Conservation (phyloP, 2,797 vertebrate species). For the Acanthurus leucopareius region DNA sequence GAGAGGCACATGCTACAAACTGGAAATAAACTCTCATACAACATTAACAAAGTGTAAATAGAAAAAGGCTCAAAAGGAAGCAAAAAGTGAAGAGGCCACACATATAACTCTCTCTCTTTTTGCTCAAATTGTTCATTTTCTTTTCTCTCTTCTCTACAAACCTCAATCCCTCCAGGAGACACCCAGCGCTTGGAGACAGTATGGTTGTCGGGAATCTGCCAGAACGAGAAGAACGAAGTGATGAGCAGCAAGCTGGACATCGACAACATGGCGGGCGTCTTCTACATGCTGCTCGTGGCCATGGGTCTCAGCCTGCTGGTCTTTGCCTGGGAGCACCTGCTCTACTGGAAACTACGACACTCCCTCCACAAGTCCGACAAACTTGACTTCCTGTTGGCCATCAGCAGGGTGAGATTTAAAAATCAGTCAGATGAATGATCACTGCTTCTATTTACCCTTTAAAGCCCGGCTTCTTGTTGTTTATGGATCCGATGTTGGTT, state of each 20-base stretch:
- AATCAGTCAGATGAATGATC: not conserved
- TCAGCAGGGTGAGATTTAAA: constrained; percentile 92
- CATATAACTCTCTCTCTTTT: not conserved
- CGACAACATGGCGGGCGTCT: constrained; percentile 99
- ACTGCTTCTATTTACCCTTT: not conserved
- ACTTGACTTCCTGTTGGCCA: constrained; percentile 93
- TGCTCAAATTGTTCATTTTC: not conserved
- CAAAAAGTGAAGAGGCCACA: not conserved
- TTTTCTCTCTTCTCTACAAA: not conserved
- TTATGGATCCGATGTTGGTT: constrained; percentile 9
- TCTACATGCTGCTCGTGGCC: constrained; percentile 99
- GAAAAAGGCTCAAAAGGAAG: constrained; percentile 1
- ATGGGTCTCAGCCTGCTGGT: constrained; percentile 98
- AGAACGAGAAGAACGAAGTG: constrained; percentile 99
- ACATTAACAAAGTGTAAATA: not conserved
- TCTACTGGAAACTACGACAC: constrained; percentile 97
- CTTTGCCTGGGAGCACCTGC: constrained; percentile 97
- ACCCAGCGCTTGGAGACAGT: constrained; percentile 97
- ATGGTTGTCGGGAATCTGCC: constrained; percentile 98
- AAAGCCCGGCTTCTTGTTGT: constrained; percentile 16
- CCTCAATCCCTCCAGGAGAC: constrained; percentile 86
- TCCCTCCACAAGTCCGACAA: constrained; percentile 90
- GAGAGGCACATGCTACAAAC: not conserved
- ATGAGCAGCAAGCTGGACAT: constrained; percentile 99
- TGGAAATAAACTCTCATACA: not conserved